Evolutionary conservation across 2,113 vertebrate genomes (phyloP).

Genomic region (Sigmodon hispidus): DNA sequence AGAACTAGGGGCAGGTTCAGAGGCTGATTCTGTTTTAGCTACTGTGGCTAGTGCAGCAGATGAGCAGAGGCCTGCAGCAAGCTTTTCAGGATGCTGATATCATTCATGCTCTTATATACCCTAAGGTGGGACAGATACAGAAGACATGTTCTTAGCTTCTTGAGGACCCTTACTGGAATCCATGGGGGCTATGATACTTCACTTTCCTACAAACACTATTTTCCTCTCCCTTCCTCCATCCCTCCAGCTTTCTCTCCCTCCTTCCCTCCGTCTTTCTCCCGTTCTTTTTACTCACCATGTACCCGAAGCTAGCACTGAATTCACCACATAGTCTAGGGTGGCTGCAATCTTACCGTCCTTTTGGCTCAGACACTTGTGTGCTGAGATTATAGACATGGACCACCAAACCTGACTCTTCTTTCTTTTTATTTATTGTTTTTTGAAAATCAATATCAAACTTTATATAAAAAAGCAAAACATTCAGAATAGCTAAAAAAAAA

Average conservation of each 20-base stretch:
- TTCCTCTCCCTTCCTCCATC: not conserved
- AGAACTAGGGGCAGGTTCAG: too few relatives aligned
- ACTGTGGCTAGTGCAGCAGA: not conserved
- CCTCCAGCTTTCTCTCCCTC: accelerated
- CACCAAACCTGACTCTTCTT: not conserved
- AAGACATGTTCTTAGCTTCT: not conserved
- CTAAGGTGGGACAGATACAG: too few relatives aligned
- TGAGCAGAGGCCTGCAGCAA: not conserved
- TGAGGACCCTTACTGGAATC: not conserved
- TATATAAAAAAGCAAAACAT: too few relatives aligned
- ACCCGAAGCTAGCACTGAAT: not conserved
- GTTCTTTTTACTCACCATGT: not conserved
- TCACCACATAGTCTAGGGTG: too few relatives aligned
- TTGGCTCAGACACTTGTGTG: not conserved
- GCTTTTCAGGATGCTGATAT: not conserved
- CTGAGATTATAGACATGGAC: not conserved
- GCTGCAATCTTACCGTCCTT: not conserved
- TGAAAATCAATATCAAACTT: too few relatives aligned
- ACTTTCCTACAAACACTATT: not conserved
- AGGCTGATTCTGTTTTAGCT: not conserved
- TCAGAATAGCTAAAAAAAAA: too few relatives aligned
- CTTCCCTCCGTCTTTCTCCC: not conserved
- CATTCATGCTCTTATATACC: not conserved
- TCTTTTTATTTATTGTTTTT: too few relatives aligned
- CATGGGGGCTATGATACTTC: not conserved